Percentiles rank a stretch among this genome's conserved stretches.
Evolutionary conservation across 2,797 vertebrate genomes (phyloP).

Genomic region (Pelobates cultripes): DNA sequence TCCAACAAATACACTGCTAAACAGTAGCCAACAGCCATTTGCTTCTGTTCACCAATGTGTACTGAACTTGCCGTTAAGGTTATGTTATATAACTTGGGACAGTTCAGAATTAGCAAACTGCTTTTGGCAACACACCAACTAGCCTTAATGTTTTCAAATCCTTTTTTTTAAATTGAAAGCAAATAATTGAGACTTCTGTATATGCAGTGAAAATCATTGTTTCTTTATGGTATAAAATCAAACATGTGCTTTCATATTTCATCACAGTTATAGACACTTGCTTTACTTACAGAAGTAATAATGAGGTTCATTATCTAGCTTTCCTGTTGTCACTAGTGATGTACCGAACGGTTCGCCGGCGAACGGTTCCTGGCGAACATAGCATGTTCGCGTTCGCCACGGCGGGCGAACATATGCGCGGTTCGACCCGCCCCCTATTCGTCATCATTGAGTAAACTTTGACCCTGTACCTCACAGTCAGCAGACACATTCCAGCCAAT

Average conservation of each 20-base stretch:
- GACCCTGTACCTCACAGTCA: too few relatives aligned
- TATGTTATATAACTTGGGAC: not conserved
- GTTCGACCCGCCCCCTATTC: too few relatives aligned
- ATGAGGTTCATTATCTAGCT: conserved; percentile 4
- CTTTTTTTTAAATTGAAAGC: not conserved
- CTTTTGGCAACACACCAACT: not conserved
- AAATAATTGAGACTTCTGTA: too few relatives aligned
- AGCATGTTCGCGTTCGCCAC: too few relatives aligned
- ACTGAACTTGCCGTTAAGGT: not conserved
- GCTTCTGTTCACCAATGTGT: not conserved
- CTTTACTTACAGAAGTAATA: not conserved
- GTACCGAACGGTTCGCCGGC: too few relatives aligned
- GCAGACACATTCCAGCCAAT: too few relatives aligned
- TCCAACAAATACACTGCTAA: not conserved
- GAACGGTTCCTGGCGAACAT: too few relatives aligned
- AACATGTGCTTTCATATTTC: not conserved
- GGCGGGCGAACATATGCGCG: too few relatives aligned
- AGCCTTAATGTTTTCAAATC: not conserved
- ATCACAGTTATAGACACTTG: not conserved
- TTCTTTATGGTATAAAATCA: not conserved
- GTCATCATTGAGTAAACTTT: too few relatives aligned
- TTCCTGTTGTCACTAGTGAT: not conserved
- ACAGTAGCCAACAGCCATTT: not conserved
- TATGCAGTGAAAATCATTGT: not conserved
- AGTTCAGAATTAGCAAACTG: not conserved